Conservation (phyloP, 1,140 invertebrate genomes). For the Sycophila sp. region DNA sequence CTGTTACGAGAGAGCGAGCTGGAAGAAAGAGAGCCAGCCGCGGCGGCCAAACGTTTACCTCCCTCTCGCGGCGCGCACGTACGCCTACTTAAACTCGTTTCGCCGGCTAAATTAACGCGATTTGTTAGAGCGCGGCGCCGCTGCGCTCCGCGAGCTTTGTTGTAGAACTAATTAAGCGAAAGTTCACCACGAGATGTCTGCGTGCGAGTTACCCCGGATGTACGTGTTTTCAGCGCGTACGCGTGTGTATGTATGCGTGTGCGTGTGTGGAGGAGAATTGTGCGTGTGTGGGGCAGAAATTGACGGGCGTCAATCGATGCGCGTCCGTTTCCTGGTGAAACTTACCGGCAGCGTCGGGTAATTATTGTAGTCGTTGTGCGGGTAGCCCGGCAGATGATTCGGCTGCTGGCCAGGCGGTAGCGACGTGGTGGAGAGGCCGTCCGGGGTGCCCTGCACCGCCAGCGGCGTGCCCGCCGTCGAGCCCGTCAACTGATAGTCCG, state of each 20-base stretch:
- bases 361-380: constrained; percentile 62
- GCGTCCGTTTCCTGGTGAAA: constrained; percentile 13
- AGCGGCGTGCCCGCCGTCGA: constrained; percentile 69
- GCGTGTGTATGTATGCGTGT: not conserved
- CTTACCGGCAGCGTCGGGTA: constrained; percentile 64
- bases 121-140: constrained; percentile 31
- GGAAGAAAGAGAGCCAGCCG: not conserved
- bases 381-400: constrained; percentile 51
- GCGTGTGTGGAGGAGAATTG: not conserved
- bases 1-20: too few relatives aligned
- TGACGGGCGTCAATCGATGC: constrained; percentile 13
- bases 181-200: not conserved
- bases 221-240: not conserved
- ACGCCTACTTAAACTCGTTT: constrained; percentile 25
- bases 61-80: not conserved
- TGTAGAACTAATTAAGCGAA: constrained; percentile 43
- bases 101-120: constrained; percentile 29
- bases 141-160: constrained; percentile 20
- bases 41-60: not conserved
- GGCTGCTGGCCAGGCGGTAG: constrained; percentile 56
- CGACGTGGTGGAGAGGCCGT: constrained; percentile 58
- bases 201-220: not conserved
- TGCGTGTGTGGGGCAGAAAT: too few relatives aligned
- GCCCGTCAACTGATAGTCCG: constrained; percentile 72
- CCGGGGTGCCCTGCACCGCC: constrained; percentile 61